Conservation (phyloP, 2,888 invertebrate species). For the Xestia c-nigrum region DNA sequence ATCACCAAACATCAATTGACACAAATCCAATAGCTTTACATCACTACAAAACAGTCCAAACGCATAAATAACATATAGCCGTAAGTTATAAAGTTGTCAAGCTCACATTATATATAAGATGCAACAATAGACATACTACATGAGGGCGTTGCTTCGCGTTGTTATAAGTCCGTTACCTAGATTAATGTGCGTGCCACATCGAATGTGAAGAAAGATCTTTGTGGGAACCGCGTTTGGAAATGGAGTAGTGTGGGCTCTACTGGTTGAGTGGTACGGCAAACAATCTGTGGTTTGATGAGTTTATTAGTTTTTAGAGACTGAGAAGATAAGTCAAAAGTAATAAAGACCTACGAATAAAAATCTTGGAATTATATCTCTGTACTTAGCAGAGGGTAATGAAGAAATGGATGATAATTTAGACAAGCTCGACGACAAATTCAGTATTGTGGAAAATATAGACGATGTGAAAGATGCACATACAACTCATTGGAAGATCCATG, state of each 20-base stretch:
- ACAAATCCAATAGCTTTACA: slow-evolving; percentile 48
- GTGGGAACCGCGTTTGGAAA: slow-evolving; percentile 86
- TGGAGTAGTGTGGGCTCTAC: slow-evolving; percentile 76
- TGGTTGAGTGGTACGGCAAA: slow-evolving; percentile 45
- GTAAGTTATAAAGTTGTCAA: slow-evolving; percentile 77
- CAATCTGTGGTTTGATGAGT: slow-evolving; percentile 40
- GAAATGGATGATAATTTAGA: accelerated
- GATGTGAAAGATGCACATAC: neutral
- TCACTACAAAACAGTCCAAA: slow-evolving; percentile 50
- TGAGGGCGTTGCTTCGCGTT: slow-evolving; percentile 78
- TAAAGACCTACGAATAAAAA: neutral
- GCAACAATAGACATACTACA: slow-evolving; percentile 76
- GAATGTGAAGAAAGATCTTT: slow-evolving; percentile 88
- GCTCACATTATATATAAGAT: slow-evolving; percentile 69
- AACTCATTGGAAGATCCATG: too few species aligned
- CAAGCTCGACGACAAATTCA: neutral
- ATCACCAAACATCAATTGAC: slow-evolving; percentile 31
- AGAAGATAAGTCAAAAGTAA: neutral
- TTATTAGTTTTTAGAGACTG: slow-evolving; percentile 25
- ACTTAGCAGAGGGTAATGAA: neutral
- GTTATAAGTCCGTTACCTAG: slow-evolving; percentile 82
- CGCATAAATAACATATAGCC: slow-evolving; percentile 67
- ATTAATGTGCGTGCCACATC: slow-evolving; percentile 87
- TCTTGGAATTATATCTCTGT: neutral
- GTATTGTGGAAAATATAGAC: neutral